These are phyloP conservation scores for Arnoldichthys spilopterus DNA, from an alignment of 2,797 vertebrate species.

Conservation along the genomic window DNA sequence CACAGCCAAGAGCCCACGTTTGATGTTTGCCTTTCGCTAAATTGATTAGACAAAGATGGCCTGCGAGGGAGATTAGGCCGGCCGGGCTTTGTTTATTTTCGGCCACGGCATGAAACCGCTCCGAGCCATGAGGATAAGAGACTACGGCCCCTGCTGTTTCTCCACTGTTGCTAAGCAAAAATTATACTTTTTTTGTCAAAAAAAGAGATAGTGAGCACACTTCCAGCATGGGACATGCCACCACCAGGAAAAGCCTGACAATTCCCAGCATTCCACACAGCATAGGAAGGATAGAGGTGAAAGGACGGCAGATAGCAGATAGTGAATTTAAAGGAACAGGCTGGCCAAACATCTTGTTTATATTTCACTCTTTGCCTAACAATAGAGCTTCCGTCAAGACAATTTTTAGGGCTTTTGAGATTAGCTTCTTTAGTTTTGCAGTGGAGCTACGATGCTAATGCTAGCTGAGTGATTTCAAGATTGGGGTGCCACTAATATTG, in stretches of 20 bases:
- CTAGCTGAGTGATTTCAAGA: no score
- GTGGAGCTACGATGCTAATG: neutral
- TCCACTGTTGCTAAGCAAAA: constrained; percentile 45
- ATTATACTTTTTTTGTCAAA: constrained; percentile 38
- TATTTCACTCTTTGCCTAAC: neutral
- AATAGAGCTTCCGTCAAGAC: neutral
- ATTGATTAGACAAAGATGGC: constrained; percentile 72
- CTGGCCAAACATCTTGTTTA: neutral
- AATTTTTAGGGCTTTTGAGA: neutral
- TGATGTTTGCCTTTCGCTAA: constrained; percentile 72
- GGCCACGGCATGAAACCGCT: constrained; percentile 53
- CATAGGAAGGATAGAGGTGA: constrained; percentile 28
- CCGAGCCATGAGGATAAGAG: constrained; percentile 50
- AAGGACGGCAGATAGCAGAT: constrained; percentile 44
- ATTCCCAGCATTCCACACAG: constrained; percentile 17
- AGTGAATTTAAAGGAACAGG: constrained; percentile 47
- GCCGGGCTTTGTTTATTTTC: constrained; percentile 68
- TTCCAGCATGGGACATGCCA: constrained; percentile 45
- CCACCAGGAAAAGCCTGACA: constrained; percentile 37
- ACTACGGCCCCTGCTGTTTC: constrained; percentile 35
- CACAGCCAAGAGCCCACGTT: constrained; percentile 64
- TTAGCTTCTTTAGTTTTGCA: no score
- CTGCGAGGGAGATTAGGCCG: constrained; percentile 61
- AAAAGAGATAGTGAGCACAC: constrained; percentile 21
- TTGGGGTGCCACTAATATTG: no score